Evolutionary conservation across 2,888 invertebrate genomes (phyloP).

Genomic region (Leptothorax acervorum): DNA sequence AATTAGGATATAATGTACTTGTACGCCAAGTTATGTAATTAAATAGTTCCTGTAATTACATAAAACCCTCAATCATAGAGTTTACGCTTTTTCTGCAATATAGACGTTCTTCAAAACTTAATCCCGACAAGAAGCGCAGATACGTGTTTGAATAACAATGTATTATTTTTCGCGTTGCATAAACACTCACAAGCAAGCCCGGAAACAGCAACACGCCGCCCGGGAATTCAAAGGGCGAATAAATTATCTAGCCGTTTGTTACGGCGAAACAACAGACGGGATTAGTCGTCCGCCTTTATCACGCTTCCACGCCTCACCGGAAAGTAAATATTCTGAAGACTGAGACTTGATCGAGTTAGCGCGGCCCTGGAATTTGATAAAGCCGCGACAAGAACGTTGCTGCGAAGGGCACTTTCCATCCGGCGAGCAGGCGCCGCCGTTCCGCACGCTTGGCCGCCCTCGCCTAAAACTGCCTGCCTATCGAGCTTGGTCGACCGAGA

Average conservation of each 20-base stretch:
- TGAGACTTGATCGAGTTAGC: slow-evolving; percentile 75
- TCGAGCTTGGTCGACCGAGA: slow-evolving; percentile 69
- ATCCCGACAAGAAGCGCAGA: background rate
- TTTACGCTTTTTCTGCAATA: background rate
- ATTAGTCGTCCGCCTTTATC: slow-evolving; percentile 35
- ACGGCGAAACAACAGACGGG: slow-evolving; percentile 30
- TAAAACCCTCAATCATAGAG: background rate
- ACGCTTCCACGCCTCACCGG: slow-evolving; percentile 17
- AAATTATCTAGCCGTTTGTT: slow-evolving; percentile 21
- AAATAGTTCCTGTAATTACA: slow-evolving; percentile 19
- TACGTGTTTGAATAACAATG: background rate
- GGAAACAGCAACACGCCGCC: slow-evolving; percentile 1
- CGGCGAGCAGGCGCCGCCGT: slow-evolving; percentile 40
- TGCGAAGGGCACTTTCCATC: slow-evolving; percentile 61
- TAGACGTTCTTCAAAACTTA: background rate
- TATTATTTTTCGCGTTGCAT: background rate
- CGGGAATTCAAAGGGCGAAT: slow-evolving; percentile 15
- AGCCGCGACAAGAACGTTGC: slow-evolving; percentile 72
- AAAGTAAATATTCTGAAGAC: slow-evolving; percentile 73
- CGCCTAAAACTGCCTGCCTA: slow-evolving; percentile 71
- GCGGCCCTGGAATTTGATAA: slow-evolving; percentile 76
- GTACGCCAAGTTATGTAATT: background rate
- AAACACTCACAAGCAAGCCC: background rate
- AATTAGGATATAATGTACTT: slow-evolving; percentile 29
- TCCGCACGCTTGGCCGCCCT: slow-evolving; percentile 61